Evolutionary conservation across 2,113 vertebrate genomes (phyloP).

Genomic region (Odocoileus hemionus): DNA sequence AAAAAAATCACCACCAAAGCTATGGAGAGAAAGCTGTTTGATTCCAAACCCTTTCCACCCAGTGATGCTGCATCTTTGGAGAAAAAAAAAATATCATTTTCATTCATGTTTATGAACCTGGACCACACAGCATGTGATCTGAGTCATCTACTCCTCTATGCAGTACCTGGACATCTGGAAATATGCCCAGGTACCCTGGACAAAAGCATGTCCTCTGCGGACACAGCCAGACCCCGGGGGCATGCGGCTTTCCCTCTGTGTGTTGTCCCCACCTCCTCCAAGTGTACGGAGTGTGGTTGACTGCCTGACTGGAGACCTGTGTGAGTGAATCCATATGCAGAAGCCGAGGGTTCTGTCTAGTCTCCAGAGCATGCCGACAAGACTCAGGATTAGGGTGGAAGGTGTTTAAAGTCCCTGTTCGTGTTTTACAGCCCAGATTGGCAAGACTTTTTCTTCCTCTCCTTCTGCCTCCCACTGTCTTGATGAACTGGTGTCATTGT

Average conservation of each 20-base stretch:
- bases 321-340: accelerated
- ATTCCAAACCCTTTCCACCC: neutral
- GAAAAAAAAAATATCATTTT: neutral
- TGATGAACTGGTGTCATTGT: neutral
- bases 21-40: neutral
- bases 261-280: accelerated
- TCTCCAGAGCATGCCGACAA: neutral
- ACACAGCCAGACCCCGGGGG: accelerated
- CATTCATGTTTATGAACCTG: neutral
- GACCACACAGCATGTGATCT: accelerated
- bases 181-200: neutral
- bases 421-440: neutral
- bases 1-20: too few species aligned
- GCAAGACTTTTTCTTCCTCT: neutral
- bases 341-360: neutral
- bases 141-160: too few species aligned
- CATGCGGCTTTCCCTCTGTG: accelerated
- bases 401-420: too few species aligned
- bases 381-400: neutral
- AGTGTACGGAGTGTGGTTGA: accelerated
- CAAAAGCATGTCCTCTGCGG: accelerated
- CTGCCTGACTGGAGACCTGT: neutral
- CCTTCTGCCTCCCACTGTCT: neutral
- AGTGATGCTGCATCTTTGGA: neutral
- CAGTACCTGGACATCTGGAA: neutral